Base-by-base conservation (phyloP, 2,113 vertebrate genomes). In the Apteryx owenii region DNA sequence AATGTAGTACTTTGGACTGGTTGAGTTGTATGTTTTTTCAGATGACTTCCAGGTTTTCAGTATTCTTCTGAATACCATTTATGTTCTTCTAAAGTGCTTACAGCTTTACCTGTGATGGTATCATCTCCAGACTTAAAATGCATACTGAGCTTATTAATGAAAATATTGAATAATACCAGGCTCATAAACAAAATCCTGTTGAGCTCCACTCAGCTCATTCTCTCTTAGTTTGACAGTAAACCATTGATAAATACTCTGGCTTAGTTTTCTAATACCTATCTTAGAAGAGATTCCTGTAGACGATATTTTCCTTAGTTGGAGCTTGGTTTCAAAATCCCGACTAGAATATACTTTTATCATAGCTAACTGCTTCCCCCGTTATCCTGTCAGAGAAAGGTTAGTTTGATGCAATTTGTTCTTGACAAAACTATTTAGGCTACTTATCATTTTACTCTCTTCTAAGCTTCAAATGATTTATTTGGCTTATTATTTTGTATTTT, bases 351-450 rank as follows among this genome's bases (percentile, higher is more conserved):
- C 25, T 4, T 50, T 89, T 79, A 20, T 44, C 11, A 64, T 68
- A 18, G 81, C 51, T 85, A 7, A 58, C 17, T 62, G 2, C 50
- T 16, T 3, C 7, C 6, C 1, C 2, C 38, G 0, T 62, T 93
- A 44, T 22, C 9, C 26, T 75, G 10, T 85, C 62, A 16, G 7
- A 42, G 26, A 15, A 84, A 66, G 36, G 16, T 7, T 71, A 19
- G 11, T 78, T 75, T 70, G 50, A 53, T 26, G 33, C 12, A 54
- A 7, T 81, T 89, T 76, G 5, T 54, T 89, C 13, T 42, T 70
- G 19, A 70, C 5, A 78, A 78, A 89, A 38, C 29, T 36, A 18
- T 53, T 90, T 87, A 53, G n/a, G 38, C 4, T 69, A 9, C 25
- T 77, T n/a, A 16, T 48, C 9, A 25, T 66, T 95, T 75, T 40